These are phyloP conservation scores for Enchytraeus crypticus DNA, from an alignment of 2,888 invertebrate genomes.

Conservation along the genomic window DNA sequence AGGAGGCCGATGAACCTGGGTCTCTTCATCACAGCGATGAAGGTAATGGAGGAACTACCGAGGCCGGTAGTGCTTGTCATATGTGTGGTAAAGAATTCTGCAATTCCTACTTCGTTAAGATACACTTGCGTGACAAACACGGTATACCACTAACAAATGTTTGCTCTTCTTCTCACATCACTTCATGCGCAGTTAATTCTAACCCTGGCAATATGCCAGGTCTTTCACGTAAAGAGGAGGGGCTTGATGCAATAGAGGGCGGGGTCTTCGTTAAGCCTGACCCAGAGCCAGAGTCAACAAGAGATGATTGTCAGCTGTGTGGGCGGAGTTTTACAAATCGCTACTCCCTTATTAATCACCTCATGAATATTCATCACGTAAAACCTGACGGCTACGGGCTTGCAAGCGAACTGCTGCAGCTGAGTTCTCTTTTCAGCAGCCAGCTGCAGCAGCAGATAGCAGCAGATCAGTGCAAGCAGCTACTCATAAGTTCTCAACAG, in stretches of 20 bases:
- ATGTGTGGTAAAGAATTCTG: constrained; percentile 62
- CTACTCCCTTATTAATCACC: constrained; percentile 54
- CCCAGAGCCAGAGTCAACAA: background rate
- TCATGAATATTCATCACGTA: constrained; percentile 40
- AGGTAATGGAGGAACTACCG: no score
- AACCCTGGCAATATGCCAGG: background rate
- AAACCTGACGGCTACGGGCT: constrained; percentile 16
- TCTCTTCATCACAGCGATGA: no score
- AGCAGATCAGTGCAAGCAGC: no score
- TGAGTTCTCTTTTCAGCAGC: constrained; percentile 2
- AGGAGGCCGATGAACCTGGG: constrained; percentile 41
- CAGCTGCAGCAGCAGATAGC: constrained; percentile 1
- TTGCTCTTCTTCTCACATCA: background rate
- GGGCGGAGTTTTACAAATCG: constrained; percentile 81
- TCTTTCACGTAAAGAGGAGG: background rate
- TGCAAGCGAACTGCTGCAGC: constrained; percentile 9
- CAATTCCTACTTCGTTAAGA: constrained; percentile 44
- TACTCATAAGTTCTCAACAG: no score
- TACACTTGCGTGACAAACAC: constrained; percentile 48
- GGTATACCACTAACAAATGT: constrained; percentile 31
- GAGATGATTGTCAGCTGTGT: constrained; percentile 35
- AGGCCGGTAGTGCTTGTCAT: constrained; percentile 91
- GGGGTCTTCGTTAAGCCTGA: background rate
- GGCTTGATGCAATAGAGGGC: background rate
- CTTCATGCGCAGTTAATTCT: background rate